These are phyloP conservation scores for Plagiodera versicolora DNA, from an alignment of 2,888 invertebrate genomes.

Conservation along the genomic window DNA sequence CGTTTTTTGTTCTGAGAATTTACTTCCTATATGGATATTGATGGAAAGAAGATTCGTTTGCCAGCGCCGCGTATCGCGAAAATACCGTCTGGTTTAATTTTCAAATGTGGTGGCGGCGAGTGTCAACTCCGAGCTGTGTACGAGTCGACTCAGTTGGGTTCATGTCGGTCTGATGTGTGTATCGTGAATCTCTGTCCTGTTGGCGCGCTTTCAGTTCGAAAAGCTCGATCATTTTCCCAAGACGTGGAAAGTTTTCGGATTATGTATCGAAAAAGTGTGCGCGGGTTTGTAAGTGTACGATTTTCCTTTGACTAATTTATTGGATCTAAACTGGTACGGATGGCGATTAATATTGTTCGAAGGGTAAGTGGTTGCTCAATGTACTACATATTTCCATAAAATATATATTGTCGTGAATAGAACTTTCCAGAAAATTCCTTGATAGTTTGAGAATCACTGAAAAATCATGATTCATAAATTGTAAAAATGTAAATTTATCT, in stretches of 20 bases:
- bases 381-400: background rate
- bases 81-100: conserved; percentile 40
- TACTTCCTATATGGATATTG: background rate
- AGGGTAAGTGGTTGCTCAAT: conserved; percentile 26
- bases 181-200: background rate
- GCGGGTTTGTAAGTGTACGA: conserved; percentile 32
- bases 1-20: background rate
- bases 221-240: conserved; percentile 15
- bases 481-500: too few species aligned
- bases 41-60: conserved; percentile 20
- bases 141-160: conserved; percentile 6
- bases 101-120: conserved; percentile 35
- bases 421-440: too few species aligned
- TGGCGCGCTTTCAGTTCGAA: conserved; percentile 28
- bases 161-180: background rate
- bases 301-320: conserved; percentile 21
- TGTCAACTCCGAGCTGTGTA: too few species aligned
- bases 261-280: conserved; percentile 41
- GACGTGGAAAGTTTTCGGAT: conserved; percentile 17
- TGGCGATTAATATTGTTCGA: conserved; percentile 30
- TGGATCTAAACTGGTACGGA: conserved; percentile 26
- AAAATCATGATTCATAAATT: too few species aligned
- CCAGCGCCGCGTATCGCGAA: conserved; percentile 25
- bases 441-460: too few species aligned
- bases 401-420: too few species aligned